Percentiles rank a stretch among this genome's conserved stretches.
Conservation (phyloP, 2,797 vertebrate species). For the Hypotaenidia okinawae region DNA sequence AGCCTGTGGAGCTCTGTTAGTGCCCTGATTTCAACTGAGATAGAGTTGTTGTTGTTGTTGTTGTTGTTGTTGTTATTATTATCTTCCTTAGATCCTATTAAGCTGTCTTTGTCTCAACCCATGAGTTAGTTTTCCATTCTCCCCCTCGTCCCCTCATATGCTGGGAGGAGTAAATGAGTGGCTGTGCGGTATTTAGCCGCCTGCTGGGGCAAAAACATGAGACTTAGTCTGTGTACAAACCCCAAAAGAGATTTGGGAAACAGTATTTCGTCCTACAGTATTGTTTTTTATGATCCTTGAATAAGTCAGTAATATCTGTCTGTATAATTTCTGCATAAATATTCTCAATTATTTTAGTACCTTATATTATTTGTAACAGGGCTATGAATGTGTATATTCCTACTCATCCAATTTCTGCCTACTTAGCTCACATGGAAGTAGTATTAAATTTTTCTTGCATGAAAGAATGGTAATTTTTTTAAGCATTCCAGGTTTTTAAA, state of each 20-base stretch:
- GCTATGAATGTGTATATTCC: neutral
- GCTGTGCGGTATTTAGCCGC: no score
- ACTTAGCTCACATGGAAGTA: neutral
- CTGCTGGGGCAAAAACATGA: no score
- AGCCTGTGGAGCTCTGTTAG: neutral
- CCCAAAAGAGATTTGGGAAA: neutral
- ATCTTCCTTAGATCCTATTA: no score
- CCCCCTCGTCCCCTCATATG: no score
- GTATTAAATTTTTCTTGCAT: neutral
- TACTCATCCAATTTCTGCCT: neutral
- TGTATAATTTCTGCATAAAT: neutral
- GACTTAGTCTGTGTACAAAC: neutral
- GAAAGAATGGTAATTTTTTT: neutral
- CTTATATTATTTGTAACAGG: neutral
- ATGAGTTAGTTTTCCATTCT: no score
- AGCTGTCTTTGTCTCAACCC: no score
- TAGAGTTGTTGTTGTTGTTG: no score
- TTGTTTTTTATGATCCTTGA: neutral
- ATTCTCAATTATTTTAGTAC: neutral
- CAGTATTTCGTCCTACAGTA: neutral
- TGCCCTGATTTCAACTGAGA: no score
- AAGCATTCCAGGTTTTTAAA: neutral
- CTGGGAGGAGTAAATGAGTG: no score
- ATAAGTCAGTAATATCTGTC: neutral
- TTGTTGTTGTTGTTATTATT: no score